Percentiles rank a stretch among this genome's conserved stretches.
These are phyloP conservation scores for Rhinopomastus cyanomelas DNA, from an alignment of 2,113 vertebrate species.

Conservation along the genomic window DNA sequence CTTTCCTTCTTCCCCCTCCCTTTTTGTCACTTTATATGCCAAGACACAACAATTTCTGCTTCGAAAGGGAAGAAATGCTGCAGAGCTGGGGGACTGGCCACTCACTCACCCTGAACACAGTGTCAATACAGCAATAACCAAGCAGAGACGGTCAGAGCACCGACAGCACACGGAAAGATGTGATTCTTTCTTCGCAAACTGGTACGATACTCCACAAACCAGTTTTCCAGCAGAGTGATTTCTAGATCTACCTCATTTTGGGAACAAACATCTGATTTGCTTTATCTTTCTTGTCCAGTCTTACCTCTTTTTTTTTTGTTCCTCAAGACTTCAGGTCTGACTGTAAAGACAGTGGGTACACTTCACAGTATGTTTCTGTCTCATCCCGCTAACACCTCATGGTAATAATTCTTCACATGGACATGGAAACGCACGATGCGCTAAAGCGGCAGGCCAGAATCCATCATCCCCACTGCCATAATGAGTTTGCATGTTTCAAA, in stretches of 20 bases:
- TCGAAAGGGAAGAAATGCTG: not conserved
- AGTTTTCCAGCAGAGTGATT: not conserved
- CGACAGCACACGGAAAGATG: not conserved
- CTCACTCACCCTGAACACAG: not conserved
- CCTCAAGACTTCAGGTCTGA: not conserved
- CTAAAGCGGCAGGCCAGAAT: constrained; percentile 36
- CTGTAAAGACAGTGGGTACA: not conserved
- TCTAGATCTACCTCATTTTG: not conserved
- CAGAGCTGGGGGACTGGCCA: not conserved
- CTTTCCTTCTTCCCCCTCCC: not conserved
- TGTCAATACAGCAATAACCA: not conserved
- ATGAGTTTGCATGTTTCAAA: constrained; percentile 43
- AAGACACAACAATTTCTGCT: not conserved
- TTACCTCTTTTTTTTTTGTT: not conserved
- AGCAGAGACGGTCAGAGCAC: not conserved
- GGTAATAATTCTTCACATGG: not conserved
- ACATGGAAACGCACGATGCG: constrained; percentile 16
- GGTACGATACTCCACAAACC: not conserved
- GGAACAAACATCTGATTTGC: not conserved
- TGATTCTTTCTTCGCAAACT: not conserved
- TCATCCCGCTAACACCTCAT: not conserved
- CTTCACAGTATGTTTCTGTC: not conserved
- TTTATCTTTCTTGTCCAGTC: not conserved
- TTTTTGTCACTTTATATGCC: not conserved
- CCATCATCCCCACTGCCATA: constrained; percentile 13